Conservation (phyloP, 1,140 invertebrate species). For the Holcopasites calliopsidis region DNA sequence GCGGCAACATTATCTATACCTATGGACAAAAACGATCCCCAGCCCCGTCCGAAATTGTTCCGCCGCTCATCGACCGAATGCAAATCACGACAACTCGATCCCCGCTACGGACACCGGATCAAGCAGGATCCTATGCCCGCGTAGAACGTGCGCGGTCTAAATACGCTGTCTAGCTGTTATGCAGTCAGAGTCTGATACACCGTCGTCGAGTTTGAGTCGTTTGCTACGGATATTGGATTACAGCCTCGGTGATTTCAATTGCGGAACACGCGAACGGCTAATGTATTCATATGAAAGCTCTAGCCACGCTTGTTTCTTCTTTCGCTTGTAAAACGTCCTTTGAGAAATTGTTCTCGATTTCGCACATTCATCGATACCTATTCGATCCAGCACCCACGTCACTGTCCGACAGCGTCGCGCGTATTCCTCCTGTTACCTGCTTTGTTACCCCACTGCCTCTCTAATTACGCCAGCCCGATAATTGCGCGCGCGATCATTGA, state of each 20-base stretch:
- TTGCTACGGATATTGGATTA: no score
- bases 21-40: no score
- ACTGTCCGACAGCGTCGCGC: no score
- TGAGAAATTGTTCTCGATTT: no score
- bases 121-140: background rate
- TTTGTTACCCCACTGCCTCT: background rate
- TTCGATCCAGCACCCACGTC: background rate
- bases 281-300: no score
- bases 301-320: no score
- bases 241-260: no score
- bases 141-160: background rate
- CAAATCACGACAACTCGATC: background rate
- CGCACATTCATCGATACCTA: no score
- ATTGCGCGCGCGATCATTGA: conserved; percentile 36
- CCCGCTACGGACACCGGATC: background rate
- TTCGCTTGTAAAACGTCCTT: no score
- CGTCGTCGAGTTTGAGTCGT: no score
- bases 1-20: background rate
- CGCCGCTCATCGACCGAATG: background rate
- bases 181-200: background rate
- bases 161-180: background rate
- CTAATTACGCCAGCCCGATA: conserved; percentile 2
- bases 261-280: no score
- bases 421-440: background rate
- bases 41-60: background rate